Evolutionary conservation across 2,113 vertebrate genomes (phyloP).

Genomic region (Holacanthus passer): DNA sequence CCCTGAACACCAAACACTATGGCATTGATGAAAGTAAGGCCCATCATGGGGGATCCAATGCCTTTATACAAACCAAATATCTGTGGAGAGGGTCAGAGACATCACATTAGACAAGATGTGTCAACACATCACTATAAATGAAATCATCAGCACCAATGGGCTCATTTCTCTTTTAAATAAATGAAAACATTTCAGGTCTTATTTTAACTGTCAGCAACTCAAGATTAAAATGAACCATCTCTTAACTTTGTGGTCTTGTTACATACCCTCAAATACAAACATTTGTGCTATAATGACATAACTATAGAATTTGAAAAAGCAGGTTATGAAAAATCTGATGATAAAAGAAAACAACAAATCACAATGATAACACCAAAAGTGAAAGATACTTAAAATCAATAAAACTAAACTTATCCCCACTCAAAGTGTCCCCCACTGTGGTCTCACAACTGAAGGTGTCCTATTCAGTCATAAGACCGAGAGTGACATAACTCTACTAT

Average conservation of each 20-base stretch:
- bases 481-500: constrained; percentile 5
- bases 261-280: too few species aligned
- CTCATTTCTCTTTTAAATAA: neutral
- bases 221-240: neutral
- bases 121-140: neutral
- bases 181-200: neutral
- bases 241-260: neutral
- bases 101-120: neutral
- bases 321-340: neutral
- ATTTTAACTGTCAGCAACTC: neutral
- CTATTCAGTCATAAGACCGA: constrained; percentile 20
- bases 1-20: constrained; percentile 98
- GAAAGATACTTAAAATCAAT: neutral
- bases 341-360: neutral
- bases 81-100: constrained; percentile 76
- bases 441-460: neutral
- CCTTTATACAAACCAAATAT: constrained; percentile 95
- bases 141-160: neutral
- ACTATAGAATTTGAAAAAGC: neutral
- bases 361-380: neutral
- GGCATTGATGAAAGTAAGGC: constrained; percentile 97
- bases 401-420: neutral
- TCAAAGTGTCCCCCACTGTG: neutral
- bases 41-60: constrained; percentile 98
- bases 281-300: too few species aligned